A percentile compares a stretch with the other conserved stretches of the same genome.
phyloP scores from a whole-genome alignment of 2,888 invertebrate species.

The Trilocha varians region DNA sequence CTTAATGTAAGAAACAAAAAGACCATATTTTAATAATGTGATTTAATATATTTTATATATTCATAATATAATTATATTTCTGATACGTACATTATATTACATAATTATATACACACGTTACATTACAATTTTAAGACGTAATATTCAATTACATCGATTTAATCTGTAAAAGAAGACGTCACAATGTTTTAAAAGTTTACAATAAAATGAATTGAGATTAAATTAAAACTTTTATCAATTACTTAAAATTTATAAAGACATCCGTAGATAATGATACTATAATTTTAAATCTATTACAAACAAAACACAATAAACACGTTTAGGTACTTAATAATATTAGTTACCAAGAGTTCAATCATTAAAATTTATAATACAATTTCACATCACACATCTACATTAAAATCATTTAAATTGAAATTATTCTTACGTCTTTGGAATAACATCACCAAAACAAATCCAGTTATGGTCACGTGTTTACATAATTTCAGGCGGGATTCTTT shows the following conservation, averaged over 20 bases:
- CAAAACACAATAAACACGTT: neutral
- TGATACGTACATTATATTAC: conserved; percentile 49
- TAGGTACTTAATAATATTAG: conserved; percentile 5
- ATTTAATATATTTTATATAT: conserved; percentile 56
- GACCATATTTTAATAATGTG: conserved; percentile 27
- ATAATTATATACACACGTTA: conserved; percentile 52
- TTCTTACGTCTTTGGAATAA: conserved; percentile 71
- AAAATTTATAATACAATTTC: conserved; percentile 12
- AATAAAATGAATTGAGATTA: neutral
- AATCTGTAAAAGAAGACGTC: neutral
- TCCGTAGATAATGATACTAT: neutral
- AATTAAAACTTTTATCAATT: neutral
- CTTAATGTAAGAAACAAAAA: conserved; percentile 4
- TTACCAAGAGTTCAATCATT: conserved; percentile 7
- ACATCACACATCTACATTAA: conserved; percentile 22
- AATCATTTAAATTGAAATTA: conserved; percentile 45
- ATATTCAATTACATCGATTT: neutral
- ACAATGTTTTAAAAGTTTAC: no score
- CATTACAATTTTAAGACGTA: neutral
- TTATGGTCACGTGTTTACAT: conserved; percentile 64
- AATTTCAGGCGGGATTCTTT: conserved; percentile 63
- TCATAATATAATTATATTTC: conserved; percentile 17
- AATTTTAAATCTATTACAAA: conserved; percentile 12
- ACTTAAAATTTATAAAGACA: neutral
- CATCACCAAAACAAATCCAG: conserved; percentile 69